Conservation (phyloP, 2,113 vertebrate species). For the Oenanthe oenanthe region DNA sequence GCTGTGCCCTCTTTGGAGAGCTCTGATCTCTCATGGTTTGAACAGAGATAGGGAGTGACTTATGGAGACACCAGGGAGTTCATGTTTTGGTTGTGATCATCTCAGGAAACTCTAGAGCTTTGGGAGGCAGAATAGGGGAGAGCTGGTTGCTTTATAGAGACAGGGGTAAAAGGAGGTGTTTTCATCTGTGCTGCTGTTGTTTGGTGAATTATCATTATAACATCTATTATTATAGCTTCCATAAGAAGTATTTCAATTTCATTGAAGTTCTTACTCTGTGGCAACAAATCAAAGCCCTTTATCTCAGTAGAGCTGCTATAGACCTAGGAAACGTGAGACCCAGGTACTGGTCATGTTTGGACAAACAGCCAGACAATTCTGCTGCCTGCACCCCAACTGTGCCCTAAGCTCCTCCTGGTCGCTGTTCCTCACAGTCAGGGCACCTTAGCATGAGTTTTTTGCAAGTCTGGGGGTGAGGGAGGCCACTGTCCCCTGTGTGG, state of each 20-base stretch:
- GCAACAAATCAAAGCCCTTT: not conserved
- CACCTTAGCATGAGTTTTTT: not conserved
- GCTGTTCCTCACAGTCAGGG: not conserved
- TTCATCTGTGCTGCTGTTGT: not conserved
- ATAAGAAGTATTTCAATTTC: not conserved
- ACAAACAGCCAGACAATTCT: not conserved
- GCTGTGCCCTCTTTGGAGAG: not conserved
- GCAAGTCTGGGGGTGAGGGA: accelerated
- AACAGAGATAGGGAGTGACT: not conserved
- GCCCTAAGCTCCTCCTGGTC: not conserved
- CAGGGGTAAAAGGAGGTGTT: not conserved
- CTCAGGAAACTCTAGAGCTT: not conserved
- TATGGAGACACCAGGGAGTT: not conserved
- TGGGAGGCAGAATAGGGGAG: not conserved
- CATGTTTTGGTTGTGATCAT: not conserved
- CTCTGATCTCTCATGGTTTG: not conserved
- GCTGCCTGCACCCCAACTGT: not conserved
- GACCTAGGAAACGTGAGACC: accelerated
- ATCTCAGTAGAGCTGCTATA: not conserved
- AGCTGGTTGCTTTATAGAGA: not conserved
- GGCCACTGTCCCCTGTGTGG: accelerated
- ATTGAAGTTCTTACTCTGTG: not conserved
- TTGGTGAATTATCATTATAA: not conserved
- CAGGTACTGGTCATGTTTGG: not conserved
- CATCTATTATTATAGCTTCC: not conserved